These are phyloP conservation scores for Taenioides sp. DNA, from an alignment of 2,797 vertebrate species.

Conservation along the genomic window DNA sequence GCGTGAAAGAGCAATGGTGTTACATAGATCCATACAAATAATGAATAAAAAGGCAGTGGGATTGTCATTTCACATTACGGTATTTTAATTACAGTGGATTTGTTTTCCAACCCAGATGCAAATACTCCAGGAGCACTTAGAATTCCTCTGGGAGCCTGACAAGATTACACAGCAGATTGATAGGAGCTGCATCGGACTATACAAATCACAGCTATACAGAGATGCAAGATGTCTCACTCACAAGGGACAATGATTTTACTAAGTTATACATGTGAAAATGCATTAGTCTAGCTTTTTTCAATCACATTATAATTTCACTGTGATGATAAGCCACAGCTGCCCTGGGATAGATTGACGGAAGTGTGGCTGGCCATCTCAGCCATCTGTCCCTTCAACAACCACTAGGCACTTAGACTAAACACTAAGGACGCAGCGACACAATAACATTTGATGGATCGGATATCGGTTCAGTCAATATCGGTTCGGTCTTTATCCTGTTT, in stretches of 20 bases:
- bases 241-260: too few species aligned
- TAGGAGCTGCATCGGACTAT: not conserved
- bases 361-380: not conserved
- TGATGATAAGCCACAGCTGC: not conserved
- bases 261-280: not conserved
- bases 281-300: not conserved
- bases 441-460: not conserved
- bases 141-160: slow-evolving; percentile 38
- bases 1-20: slow-evolving; percentile 76
- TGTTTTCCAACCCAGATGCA: slow-evolving; percentile 47
- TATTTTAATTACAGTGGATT: slow-evolving; percentile 69
- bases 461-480: not conserved
- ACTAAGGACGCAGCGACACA: too few species aligned
- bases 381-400: not conserved
- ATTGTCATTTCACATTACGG: slow-evolving; percentile 58
- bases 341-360: not conserved
- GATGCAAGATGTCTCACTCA: not conserved
- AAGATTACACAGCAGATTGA: slow-evolving; percentile 54
- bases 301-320: not conserved
- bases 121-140: slow-evolving; percentile 42
- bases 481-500: too few species aligned
- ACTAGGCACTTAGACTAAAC: not conserved
- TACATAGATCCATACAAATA: slow-evolving; percentile 75
- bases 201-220: not conserved
- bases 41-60: slow-evolving; percentile 63